Conservation (phyloP, 2,888 invertebrate species). For the Opisthograptis luteolata region DNA sequence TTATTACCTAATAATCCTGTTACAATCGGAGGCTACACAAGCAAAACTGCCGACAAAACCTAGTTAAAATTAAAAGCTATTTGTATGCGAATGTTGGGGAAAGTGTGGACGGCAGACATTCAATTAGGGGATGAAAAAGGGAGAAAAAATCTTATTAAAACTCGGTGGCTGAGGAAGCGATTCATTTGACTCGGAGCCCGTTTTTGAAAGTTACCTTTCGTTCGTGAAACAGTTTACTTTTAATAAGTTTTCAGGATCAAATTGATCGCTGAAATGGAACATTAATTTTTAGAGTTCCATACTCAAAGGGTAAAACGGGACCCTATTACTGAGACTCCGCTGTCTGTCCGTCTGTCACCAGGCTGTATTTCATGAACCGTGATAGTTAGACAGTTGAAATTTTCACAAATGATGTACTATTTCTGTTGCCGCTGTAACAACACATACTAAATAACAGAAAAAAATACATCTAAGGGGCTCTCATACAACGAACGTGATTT, state of each 20-base stretch:
- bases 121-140: constrained; percentile 27
- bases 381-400: no score
- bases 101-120: constrained; percentile 35
- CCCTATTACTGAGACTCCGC: no score
- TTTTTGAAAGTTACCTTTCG: constrained; percentile 15
- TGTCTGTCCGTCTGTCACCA: no score
- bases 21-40: neutral
- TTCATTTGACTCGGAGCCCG: constrained; percentile 22
- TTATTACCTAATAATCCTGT: no score
- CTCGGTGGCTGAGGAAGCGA: constrained; percentile 23
- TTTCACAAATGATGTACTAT: no score
- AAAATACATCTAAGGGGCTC: no score
- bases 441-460: no score
- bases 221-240: constrained; percentile 13
- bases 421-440: no score
- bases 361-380: no score
- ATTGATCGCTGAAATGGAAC: constrained; percentile 6
- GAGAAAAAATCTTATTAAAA: constrained; percentile 33
- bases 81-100: constrained; percentile 39
- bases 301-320: no score
- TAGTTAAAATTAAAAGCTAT: constrained; percentile 37
- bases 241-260: constrained; percentile 9
- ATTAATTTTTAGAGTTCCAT: neutral
- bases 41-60: neutral
- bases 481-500: no score